Base-by-base conservation (phyloP, 1,140 invertebrate genomes). In the Drosophila athabasca region DNA sequence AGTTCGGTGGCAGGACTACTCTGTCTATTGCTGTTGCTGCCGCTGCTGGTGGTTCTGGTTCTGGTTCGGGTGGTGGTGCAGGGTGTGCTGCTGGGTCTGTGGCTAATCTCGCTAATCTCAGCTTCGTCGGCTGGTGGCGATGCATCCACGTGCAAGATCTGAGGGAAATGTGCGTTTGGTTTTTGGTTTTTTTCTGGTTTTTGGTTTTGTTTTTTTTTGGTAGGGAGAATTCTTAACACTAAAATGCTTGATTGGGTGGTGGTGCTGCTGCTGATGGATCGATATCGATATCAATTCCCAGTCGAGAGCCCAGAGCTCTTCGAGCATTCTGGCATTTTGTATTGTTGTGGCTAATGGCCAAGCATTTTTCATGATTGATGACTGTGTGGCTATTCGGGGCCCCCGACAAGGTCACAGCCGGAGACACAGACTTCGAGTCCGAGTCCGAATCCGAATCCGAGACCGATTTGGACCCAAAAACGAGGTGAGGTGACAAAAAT, bases 91-190 rank as follows among this genome's bases (percentile, higher is more conserved):
- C 87, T 90, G 46, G 11, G 35, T 39, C 35, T 39, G 35, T 39
- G 35, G 35, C 35, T 39, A 39, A 39, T 39, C 35, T 39, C 35
- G 35, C 35, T 39, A 39, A 39, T 39, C 35, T 60, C 58, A 61
- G 77, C 65, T 76, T 67, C 68, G 59, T 76, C 84, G 74, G 82
- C 70, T 62, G 70, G 59, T 61, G 62, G 57, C 53, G 74, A 53
- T 65, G 78, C 77, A 76, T 82, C 79, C 76, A 85, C 76, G 71
- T 79, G 76, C 72, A 89, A 90, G 64, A 90, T 90, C 90, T 91
- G 82, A 70, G 76, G 67, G 74, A 67, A 80, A 79, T 59, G 50
- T 59, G 54, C 62, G 48, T 80, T 53, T 74, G 65, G 57, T 55
- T 53, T 55, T 46, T 62, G 24, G 24, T 44, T 62, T 35, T 29